Conservation (phyloP, 2,888 invertebrate species). For the Andrena camellia region DNA sequence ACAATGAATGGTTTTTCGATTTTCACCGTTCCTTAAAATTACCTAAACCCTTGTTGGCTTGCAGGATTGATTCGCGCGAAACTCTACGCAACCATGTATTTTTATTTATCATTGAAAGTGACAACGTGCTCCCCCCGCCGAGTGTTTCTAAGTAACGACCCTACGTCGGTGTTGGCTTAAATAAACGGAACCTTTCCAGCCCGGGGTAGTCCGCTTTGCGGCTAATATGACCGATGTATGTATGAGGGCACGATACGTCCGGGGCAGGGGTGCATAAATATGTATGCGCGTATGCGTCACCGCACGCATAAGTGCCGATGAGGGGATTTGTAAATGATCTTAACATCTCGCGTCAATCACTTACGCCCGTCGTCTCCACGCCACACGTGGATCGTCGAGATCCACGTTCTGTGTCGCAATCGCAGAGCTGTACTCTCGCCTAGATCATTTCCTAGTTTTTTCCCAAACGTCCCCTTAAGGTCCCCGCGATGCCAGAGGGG, state of each 20-base stretch:
- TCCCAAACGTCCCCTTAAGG: conserved; percentile 9
- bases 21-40: background rate
- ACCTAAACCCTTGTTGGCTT: no score
- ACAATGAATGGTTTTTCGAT: background rate
- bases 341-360: conserved; percentile 81
- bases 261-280: conserved; percentile 81
- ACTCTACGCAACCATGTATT: background rate
- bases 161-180: conserved; percentile 34
- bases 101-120: background rate
- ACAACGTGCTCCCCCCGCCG: background rate
- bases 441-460: conserved; percentile 47
- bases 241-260: conserved; percentile 71
- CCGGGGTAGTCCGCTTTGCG: conserved; percentile 64
- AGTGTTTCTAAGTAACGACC: conserved; percentile 5
- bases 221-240: conserved; percentile 81
- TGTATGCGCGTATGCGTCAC: conserved; percentile 83
- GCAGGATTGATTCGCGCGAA: background rate
- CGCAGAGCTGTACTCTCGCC: no score
- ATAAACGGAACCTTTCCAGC: conserved; percentile 56
- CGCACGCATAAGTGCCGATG: conserved; percentile 76
- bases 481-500: background rate
- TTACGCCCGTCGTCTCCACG: conserved; percentile 64
- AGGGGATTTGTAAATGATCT: conserved; percentile 81
- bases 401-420: no score
- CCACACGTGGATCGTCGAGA: no score